phyloP scores from a whole-genome alignment of 2,113 vertebrate genomes.

The Tupaia tana region DNA sequence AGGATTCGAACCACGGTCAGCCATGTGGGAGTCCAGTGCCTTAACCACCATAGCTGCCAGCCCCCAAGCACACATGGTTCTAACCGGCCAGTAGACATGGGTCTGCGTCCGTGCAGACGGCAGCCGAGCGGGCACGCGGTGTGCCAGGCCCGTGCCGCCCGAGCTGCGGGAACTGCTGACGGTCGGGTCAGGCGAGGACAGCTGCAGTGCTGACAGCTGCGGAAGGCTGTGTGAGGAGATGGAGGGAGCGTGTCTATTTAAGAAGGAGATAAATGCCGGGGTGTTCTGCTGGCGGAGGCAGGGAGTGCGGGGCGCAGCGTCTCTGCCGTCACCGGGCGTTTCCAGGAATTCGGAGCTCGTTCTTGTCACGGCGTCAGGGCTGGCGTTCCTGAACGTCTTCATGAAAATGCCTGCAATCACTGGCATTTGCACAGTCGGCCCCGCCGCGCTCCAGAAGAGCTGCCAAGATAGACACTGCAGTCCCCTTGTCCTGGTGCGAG shows the following conservation, averaged over 20 bases:
- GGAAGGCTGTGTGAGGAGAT: constrained; percentile 57
- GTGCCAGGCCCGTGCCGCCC: too few relatives aligned
- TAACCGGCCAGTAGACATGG: too few relatives aligned
- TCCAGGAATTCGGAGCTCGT: constrained; percentile 31
- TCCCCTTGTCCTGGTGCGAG: neutral
- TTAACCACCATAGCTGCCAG: too few relatives aligned
- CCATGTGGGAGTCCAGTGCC: too few relatives aligned
- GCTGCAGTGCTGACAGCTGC: constrained; percentile 58
- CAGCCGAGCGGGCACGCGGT: too few relatives aligned
- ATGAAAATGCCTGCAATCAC: constrained; percentile 23
- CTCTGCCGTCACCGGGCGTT: constrained; percentile 24
- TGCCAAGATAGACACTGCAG: neutral
- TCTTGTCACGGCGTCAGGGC: neutral
- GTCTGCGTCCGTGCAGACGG: too few relatives aligned
- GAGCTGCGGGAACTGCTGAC: too few relatives aligned
- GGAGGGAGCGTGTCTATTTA: constrained; percentile 68
- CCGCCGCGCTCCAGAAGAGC: neutral
- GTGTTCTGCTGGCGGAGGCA: constrained; percentile 22
- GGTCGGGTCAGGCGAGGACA: constrained; percentile 67
- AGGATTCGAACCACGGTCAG: too few relatives aligned
- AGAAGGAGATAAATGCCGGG: constrained; percentile 63
- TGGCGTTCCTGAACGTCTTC: constrained; percentile 34
- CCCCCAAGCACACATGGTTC: too few relatives aligned
- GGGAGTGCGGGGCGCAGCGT: neutral
- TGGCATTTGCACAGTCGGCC: neutral